Base-by-base conservation (phyloP, 2,888 invertebrate genomes). In the Patella ulyssiponensis region DNA sequence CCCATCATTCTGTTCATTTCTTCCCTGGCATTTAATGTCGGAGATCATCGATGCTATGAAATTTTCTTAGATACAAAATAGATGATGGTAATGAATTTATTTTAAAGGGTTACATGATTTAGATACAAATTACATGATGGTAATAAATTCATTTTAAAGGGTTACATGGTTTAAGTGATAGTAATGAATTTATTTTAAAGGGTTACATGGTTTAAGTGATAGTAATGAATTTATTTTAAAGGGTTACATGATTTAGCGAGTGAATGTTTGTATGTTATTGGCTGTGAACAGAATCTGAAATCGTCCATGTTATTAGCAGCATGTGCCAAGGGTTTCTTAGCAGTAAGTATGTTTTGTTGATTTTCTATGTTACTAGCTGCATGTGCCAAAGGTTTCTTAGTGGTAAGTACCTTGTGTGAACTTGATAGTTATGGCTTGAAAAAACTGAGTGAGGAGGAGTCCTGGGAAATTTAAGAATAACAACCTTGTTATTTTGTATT, bases 231-330 rank as follows among this genome's bases (percentile, higher is more conserved):
- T 5, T 23, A 71, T 78, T 15, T 77, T 73, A 12, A 80, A 88
- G 89, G 84, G n/a, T 75, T 88, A 58, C 85, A 85, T 77, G 88
- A 87, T 33, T 76, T 88, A 12, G 88, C 88, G 56, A 85, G 87
- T 79, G 89, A 90, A 76, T 89, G 89, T 78, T 77, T 90, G 75
- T 87, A 85, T 82, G 86, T 88, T n/a, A 78, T 90, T 33, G 86
- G 88, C 53, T 84, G 85, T 73, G 86, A 86, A 73, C 85, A 87
- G 64, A 85, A 87, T 58, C 84, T 88, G 52, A 90, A 89, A 75
- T 87, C 88, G 9, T 83, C 82, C 17, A 89, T 90, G 88, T 75
- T 90, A 73, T 77, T 88, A 56, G 84, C 85, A 33, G 89, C 88
- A 17, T 89, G 89, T 78, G 82, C 79, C 44, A 86, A 83, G 51